These are phyloP conservation scores for Pharmacophagus antenor DNA, from an alignment of 2,888 invertebrate species.

Conservation along the genomic window DNA sequence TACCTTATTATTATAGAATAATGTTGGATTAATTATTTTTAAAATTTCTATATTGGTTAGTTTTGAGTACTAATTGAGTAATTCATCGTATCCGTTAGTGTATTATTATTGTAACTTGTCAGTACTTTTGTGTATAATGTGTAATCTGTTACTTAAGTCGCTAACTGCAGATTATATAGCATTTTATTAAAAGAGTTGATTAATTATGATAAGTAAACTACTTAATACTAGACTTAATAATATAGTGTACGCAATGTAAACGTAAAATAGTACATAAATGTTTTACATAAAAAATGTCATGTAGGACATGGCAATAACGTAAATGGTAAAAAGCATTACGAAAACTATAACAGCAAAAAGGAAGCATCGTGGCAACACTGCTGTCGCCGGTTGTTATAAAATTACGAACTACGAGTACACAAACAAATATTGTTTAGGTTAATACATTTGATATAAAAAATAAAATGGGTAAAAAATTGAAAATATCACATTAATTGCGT, in stretches of 20 bases:
- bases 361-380: conserved; percentile 66
- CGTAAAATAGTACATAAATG: conserved; percentile 61
- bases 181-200: conserved; percentile 66
- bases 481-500: conserved; percentile 80
- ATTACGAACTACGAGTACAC: conserved; percentile 56
- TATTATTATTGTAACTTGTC: conserved; percentile 26
- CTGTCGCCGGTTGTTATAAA: conserved; percentile 51
- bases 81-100: conserved; percentile 17
- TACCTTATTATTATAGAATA: conserved; percentile 69
- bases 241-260: conserved; percentile 69
- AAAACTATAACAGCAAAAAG: conserved; percentile 68
- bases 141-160: conserved; percentile 52
- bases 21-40: conserved; percentile 50
- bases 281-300: conserved; percentile 45
- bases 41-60: conserved; percentile 50
- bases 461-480: conserved; percentile 72
- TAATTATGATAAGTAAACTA: conserved; percentile 60
- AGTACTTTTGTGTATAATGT: conserved; percentile 40
- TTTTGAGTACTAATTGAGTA: conserved; percentile 36
- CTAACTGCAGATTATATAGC: conserved; percentile 72
- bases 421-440: conserved; percentile 61
- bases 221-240: conserved; percentile 66
- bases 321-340: conserved; percentile 66
- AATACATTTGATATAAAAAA: conserved; percentile 59
- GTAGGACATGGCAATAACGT: conserved; percentile 60